These are phyloP conservation scores for Ophthalmolycus amberensis DNA, from an alignment of 2,113 vertebrate species.

Conservation along the genomic window DNA sequence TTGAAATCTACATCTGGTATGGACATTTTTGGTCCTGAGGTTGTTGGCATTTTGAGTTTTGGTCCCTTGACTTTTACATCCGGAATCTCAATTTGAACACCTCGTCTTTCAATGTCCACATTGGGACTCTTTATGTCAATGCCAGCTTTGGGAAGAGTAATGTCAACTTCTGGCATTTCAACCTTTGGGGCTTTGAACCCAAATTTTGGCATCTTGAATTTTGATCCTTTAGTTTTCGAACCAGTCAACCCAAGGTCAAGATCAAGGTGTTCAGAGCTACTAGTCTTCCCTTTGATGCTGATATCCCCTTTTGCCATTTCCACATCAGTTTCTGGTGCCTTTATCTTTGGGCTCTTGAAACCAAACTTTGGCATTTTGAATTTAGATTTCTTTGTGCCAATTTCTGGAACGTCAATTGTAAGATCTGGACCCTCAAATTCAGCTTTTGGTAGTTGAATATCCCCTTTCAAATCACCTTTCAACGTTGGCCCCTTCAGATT, in stretches of 20 bases:
- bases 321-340: constrained; percentile 3
- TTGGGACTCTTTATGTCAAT: not conserved
- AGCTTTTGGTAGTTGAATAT: not conserved
- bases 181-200: constrained; percentile 4
- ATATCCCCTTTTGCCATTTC: constrained; percentile 10
- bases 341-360: constrained; percentile 16
- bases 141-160: not conserved
- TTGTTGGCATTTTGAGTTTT: constrained; percentile 18
- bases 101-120: constrained; percentile 8
- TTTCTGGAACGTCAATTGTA: constrained; percentile 6
- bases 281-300: constrained; percentile 15
- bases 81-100: not conserved
- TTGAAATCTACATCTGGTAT: constrained; percentile 28
- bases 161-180: constrained; percentile 34
- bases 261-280: constrained; percentile 24
- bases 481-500: not conserved
- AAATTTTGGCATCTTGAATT: constrained; percentile 44
- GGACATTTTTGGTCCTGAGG: not conserved
- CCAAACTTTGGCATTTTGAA: constrained; percentile 43
- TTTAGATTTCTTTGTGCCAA: constrained; percentile 14
- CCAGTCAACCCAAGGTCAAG: constrained; percentile 13
- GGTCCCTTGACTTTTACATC: constrained; percentile 19
- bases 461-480: constrained; percentile 6
- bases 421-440: constrained; percentile 28
- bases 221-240: constrained; percentile 4